Conservation (phyloP, 2,797 vertebrate species). For the Poeciliopsis paucimaculata region DNA sequence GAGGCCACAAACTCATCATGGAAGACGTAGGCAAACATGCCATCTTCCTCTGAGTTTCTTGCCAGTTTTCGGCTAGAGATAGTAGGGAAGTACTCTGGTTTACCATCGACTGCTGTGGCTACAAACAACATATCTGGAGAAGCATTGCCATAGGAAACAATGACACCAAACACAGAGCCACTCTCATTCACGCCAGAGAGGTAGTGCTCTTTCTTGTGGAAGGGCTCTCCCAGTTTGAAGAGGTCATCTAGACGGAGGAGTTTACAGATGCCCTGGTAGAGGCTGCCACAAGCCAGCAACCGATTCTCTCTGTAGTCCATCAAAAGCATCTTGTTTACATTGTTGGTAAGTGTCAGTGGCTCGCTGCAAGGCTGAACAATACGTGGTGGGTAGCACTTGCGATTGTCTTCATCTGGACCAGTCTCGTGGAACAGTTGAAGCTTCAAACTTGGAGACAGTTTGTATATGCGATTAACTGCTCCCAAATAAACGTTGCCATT, state of each 20-base stretch:
- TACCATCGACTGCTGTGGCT: slow-evolving; percentile 95
- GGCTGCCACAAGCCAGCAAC: slow-evolving; percentile 94
- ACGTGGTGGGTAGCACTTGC: slow-evolving; percentile 96
- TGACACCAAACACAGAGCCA: slow-evolving; percentile 96
- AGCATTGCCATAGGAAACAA: slow-evolving; percentile 91
- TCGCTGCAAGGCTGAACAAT: slow-evolving; percentile 97
- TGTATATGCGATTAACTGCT: slow-evolving; percentile 97
- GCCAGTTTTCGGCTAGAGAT: slow-evolving; percentile 97
- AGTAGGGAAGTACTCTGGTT: slow-evolving; percentile 98
- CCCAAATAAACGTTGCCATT: slow-evolving; percentile 96
- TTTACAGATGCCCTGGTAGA: slow-evolving; percentile 98
- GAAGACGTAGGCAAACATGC: slow-evolving; percentile 98
- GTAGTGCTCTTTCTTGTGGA: slow-evolving; percentile 98
- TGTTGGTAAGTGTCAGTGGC: slow-evolving; percentile 91
- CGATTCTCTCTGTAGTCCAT: slow-evolving; percentile 97
- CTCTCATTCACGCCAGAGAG: slow-evolving; percentile 97
- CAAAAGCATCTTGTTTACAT: slow-evolving; percentile 98
- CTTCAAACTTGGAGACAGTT: slow-evolving; percentile 90
- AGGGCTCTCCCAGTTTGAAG: slow-evolving; percentile 97
- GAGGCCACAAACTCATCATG: slow-evolving; percentile 98
- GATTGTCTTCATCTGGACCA: slow-evolving; percentile 95
- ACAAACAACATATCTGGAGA: slow-evolving; percentile 96
- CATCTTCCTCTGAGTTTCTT: slow-evolving; percentile 95
- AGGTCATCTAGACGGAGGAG: slow-evolving; percentile 96
- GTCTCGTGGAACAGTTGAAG: slow-evolving; percentile 93